Percentiles rank a stretch among this genome's conserved stretches.
These are phyloP conservation scores for Nymphicus hollandicus DNA, from an alignment of 2,113 vertebrate species.

Conservation along the genomic window DNA sequence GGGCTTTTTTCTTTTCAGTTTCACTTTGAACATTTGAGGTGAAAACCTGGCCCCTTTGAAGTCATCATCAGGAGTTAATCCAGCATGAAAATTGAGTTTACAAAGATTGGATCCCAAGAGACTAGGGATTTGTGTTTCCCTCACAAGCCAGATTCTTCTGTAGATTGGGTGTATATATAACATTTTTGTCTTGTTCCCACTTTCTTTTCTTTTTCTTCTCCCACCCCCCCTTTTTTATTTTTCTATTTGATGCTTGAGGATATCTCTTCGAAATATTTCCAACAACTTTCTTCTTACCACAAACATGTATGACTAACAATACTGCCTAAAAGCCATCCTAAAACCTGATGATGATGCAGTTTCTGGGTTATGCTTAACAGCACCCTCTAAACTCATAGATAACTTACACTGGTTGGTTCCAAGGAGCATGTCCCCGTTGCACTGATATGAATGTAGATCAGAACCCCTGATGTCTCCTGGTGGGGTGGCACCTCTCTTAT, in stretches of 20 bases:
- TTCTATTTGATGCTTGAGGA: not conserved
- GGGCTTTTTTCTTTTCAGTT: slow-evolving; percentile 45
- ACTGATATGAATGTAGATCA: not conserved
- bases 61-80: slow-evolving; percentile 61
- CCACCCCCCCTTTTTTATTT: too few relatives aligned
- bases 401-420: not conserved
- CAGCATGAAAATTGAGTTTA: slow-evolving; percentile 52
- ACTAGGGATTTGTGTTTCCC: slow-evolving; percentile 48
- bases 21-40: slow-evolving; percentile 58
- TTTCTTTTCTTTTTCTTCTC: too few relatives aligned
- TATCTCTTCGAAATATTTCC: not conserved
- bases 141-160: not conserved
- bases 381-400: not conserved
- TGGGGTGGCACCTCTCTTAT: not conserved
- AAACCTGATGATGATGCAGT: not conserved
- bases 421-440: not conserved
- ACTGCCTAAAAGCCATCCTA: not conserved
- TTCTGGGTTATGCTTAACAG: not conserved
- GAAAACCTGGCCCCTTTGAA: slow-evolving; percentile 59
- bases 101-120: slow-evolving; percentile 46
- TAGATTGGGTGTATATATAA: not conserved
- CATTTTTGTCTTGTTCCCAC: not conserved
- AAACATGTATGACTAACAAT: not conserved
- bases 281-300: not conserved
- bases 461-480: not conserved